Evolutionary conservation across 2,113 vertebrate species (phyloP), one percentile per base, ranked within the genome.

Genomic region (Forbesichthys agassizii): DNA sequence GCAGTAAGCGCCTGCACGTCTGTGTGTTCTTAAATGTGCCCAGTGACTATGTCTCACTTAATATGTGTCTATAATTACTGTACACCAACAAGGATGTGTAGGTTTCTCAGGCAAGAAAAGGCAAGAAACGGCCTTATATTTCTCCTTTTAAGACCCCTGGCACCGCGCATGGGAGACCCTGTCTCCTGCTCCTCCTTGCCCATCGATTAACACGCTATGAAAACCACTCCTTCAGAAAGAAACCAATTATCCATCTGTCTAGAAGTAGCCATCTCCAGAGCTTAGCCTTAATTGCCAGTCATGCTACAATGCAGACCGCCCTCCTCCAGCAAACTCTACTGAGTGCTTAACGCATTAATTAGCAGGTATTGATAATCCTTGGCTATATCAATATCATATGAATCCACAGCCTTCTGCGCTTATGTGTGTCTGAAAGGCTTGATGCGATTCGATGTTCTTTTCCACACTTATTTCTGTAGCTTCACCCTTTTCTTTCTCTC

Each of bases 271-370:
- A 71, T 89, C 84, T 89, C 79, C 61, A 47, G 79, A 83, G 88
- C 77, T 88, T 83, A 79, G 78, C 68, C 69, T 80, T 90, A 90
- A 91, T 91, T 90, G 86, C 75, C 75, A 86, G 82, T 84, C 81
- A 82, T 42, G 78, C 72, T 77, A 73, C 76, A 80, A 60, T 75
- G 80, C 77, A 66, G 81, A 85, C 61, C 70, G 65, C 55, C 33
- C 10, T 81, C 70, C 61, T 64, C 67, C 33, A 74, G 9, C 68
- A 70, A 82, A 85, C 81, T 85, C 80, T 68, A 54, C 61, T 48
- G 73, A 84, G 75, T 79, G 74, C 61, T 82, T 80, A 85, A 86
- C 65, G 68, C 83, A 77, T 84, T 90, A 81, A 91, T 91, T 80
- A 90, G 80, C 71, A 64, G 61, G 59, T 86, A 88, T 89, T 88